Evolutionary conservation across 2,888 invertebrate genomes (phyloP).

Genomic region (Tanaodytes sp.): DNA sequence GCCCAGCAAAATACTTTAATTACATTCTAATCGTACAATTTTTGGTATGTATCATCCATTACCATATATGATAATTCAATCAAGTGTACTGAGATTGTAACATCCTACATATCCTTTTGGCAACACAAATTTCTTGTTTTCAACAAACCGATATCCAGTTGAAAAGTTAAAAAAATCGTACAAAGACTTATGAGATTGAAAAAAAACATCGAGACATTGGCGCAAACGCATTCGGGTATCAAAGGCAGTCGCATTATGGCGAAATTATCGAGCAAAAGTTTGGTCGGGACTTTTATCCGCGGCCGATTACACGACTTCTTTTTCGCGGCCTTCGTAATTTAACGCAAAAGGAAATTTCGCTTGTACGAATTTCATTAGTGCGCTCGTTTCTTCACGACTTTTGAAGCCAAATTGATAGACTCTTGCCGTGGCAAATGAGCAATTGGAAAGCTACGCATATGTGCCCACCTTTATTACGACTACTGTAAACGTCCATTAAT

Average conservation of each 20-base stretch:
- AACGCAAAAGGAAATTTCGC: conserved; percentile 43
- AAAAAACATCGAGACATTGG: too few relatives aligned
- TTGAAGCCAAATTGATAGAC: conserved; percentile 55
- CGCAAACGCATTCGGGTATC: conserved; percentile 4
- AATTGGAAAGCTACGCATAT: conserved; percentile 57
- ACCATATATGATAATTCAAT: too few relatives aligned
- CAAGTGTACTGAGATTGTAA: too few relatives aligned
- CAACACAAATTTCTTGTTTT: too few relatives aligned
- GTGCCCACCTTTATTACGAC: conserved; percentile 66
- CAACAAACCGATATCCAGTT: too few relatives aligned
- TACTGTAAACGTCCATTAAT: conserved; percentile 70
- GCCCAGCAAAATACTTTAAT: too few relatives aligned
- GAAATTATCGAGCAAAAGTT: conserved; percentile 31
- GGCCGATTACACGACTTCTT: conserved; percentile 37
- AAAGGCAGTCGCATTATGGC: neutral
- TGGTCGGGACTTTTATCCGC: conserved; percentile 25
- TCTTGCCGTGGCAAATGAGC: conserved; percentile 56
- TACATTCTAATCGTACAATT: too few relatives aligned
- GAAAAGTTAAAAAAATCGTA: too few relatives aligned
- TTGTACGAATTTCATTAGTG: conserved; percentile 54
- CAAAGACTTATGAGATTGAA: too few relatives aligned
- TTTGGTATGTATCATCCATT: too few relatives aligned
- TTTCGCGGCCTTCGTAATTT: conserved; percentile 43
- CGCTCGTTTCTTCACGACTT: conserved; percentile 54
- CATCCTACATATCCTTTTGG: too few relatives aligned